Conservation (phyloP, 2,113 vertebrate genomes). For the Glaucomys volans region DNA sequence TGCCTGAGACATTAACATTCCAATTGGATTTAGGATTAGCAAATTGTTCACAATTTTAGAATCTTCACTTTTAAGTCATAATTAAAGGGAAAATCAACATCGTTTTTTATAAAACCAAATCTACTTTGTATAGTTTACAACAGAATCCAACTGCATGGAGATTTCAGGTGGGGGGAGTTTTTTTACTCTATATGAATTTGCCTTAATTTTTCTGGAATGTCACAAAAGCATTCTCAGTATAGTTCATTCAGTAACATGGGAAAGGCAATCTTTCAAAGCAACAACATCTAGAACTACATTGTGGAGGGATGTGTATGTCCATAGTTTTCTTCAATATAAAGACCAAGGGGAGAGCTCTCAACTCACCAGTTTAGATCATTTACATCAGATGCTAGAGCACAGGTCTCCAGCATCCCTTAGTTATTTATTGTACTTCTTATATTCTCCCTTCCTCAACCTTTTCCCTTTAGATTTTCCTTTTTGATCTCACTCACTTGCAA, state of each 20-base stretch:
- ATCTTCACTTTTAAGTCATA: too few species aligned
- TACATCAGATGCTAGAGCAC: not conserved
- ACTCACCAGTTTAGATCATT: not conserved
- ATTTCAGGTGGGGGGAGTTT: not conserved
- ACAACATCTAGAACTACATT: not conserved
- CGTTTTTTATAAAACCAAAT: not conserved
- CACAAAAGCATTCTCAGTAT: not conserved
- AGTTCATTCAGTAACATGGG: not conserved
- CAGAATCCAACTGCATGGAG: not conserved
- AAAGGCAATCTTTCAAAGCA: not conserved
- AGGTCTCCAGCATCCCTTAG: not conserved
- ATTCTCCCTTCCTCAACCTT: not conserved
- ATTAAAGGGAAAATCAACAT: not conserved
- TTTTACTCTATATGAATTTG: not conserved
- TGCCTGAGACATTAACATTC: not conserved
- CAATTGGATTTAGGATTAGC: not conserved
- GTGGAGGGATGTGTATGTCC: not conserved
- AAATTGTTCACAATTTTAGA: not conserved
- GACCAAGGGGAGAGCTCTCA: not conserved
- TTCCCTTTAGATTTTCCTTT: not conserved
- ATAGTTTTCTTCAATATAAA: not conserved
- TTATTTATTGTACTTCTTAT: not conserved
- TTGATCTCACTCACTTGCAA: not conserved
- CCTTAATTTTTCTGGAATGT: not conserved
- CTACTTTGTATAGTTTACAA: not conserved